phyloP scores from a whole-genome alignment of 2,113 vertebrate genomes.

The Psophia crepitans region DNA sequence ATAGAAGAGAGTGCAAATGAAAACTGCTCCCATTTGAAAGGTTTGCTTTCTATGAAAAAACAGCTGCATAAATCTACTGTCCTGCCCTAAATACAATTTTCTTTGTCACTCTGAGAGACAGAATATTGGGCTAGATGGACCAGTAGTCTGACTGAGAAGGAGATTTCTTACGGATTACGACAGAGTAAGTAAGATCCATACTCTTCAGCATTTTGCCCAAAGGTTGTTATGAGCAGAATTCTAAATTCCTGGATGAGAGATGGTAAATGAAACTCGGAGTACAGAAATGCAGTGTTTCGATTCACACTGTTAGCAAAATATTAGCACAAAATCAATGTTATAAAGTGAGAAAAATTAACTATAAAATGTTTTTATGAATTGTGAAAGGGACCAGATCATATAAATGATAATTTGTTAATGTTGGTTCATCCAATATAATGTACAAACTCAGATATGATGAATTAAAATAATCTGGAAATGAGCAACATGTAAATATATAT shows the following conservation, averaged over 20 bases:
- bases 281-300: background rate
- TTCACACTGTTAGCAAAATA: background rate
- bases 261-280: background rate
- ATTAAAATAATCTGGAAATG: background rate
- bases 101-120: background rate
- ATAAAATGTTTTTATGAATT: background rate
- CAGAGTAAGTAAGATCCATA: background rate
- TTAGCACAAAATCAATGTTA: background rate
- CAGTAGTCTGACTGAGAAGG: background rate
- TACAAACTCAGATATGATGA: background rate
- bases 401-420: background rate
- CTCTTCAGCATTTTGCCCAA: background rate
- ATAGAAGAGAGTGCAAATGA: background rate
- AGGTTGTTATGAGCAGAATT: rapidly evolving
- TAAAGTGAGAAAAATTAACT: background rate
- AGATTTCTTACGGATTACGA: background rate
- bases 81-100: background rate
- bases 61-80: background rate
- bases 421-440: background rate
- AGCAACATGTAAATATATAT: background rate
- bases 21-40: background rate
- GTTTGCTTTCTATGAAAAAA: background rate
- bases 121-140: background rate
- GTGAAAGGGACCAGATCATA: background rate
- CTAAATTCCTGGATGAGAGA: background rate